Evolutionary conservation across 2,888 invertebrate species (phyloP).

Genomic region (Apomyelois bistriatella): DNA sequence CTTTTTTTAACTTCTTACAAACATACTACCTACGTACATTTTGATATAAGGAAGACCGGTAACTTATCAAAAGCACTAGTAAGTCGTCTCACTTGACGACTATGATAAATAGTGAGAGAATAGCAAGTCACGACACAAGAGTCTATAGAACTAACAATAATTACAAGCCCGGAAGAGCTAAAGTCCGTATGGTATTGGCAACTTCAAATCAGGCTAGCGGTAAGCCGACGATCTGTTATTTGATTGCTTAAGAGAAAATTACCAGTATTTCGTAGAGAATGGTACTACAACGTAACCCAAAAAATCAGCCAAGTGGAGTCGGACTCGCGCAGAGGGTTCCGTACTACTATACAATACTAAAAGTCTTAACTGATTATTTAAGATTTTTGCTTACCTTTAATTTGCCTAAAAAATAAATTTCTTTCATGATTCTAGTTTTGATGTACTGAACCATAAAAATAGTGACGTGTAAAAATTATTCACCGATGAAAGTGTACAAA

Average conservation of each 20-base stretch:
- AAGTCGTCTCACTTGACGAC: background rate
- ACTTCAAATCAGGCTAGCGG: conserved; percentile 12
- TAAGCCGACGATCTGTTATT: conserved; percentile 9
- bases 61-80: conserved; percentile 18
- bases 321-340: too few relatives aligned
- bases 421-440: too few relatives aligned
- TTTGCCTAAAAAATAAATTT: too few relatives aligned
- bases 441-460: too few relatives aligned
- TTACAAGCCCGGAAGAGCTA: conserved; percentile 12
- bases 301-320: too few relatives aligned
- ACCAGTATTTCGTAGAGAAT: background rate
- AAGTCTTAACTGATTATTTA: too few relatives aligned
- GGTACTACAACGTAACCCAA: background rate
- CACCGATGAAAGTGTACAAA: background rate
- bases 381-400: too few relatives aligned
- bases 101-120: conserved; percentile 32
- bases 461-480: background rate
- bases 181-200: conserved; percentile 12
- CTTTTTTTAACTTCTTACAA: too few relatives aligned
- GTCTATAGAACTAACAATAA: conserved; percentile 12
- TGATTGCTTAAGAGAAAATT: conserved; percentile 13
- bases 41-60: too few relatives aligned
- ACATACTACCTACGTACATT: too few relatives aligned
- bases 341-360: too few relatives aligned
- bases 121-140: conserved; percentile 32